These are phyloP conservation scores for Bergia puertoricense DNA, from an alignment of 92 coral and sea anemone genomes.

Conservation along the genomic window DNA sequence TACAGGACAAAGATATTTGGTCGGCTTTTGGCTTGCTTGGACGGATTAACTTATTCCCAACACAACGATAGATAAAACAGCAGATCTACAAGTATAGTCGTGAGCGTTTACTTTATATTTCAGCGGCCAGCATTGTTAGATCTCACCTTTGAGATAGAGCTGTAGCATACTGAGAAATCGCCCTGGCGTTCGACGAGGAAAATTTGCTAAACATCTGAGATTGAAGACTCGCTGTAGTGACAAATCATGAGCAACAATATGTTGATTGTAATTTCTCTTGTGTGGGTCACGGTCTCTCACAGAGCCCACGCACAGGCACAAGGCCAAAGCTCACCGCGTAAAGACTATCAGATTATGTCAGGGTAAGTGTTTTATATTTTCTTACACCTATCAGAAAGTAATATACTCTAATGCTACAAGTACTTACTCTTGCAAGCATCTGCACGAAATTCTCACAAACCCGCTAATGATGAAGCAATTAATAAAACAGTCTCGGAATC, in stretches of 20 bases:
- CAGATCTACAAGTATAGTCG: background rate
- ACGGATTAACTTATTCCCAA: background rate
- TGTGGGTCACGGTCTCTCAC: constrained; percentile 27
- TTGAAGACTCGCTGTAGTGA: background rate
- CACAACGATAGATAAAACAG: background rate
- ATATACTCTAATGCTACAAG: background rate
- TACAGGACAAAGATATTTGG: background rate
- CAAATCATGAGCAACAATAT: constrained; percentile 20
- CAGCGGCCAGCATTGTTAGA: background rate
- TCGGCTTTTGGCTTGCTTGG: background rate
- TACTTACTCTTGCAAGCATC: background rate
- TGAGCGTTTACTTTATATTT: background rate
- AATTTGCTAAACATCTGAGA: background rate
- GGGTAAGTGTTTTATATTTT: constrained; percentile 30
- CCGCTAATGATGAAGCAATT: background rate
- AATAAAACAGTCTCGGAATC: background rate
- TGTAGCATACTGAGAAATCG: background rate
- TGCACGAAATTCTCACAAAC: background rate
- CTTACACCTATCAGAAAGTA: background rate
- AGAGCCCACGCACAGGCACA: constrained; percentile 33
- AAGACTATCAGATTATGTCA: constrained; percentile 40
- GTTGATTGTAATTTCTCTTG: constrained; percentile 21
- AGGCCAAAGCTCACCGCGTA: constrained; percentile 1
- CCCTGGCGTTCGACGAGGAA: too few species aligned
- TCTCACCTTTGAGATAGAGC: too few species aligned